These are phyloP conservation scores for Anticlea derivata DNA, from an alignment of 2,888 invertebrate genomes.

Conservation along the genomic window DNA sequence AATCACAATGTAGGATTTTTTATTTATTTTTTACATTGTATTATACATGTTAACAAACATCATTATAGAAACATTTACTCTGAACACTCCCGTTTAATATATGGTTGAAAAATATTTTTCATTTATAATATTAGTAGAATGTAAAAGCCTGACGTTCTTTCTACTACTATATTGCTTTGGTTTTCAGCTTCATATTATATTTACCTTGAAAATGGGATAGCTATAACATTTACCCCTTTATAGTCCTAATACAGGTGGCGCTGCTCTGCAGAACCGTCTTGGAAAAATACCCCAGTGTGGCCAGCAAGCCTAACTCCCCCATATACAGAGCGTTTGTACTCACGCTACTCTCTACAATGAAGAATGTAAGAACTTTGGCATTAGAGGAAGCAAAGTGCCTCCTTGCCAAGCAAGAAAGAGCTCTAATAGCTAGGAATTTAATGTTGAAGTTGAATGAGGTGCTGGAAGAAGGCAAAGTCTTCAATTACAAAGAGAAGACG, in stretches of 20 bases:
- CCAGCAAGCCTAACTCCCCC: constrained; percentile 86
- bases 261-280: constrained; percentile 89
- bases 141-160: too few relatives aligned
- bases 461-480: constrained; percentile 85
- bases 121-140: too few relatives aligned
- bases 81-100: too few relatives aligned
- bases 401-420: constrained; percentile 84
- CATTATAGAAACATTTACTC: too few relatives aligned
- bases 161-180: too few relatives aligned
- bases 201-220: constrained; percentile 43
- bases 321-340: constrained; percentile 89
- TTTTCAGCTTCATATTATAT: constrained; percentile 12
- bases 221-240: constrained; percentile 76
- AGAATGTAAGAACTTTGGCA: constrained; percentile 85
- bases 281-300: constrained; percentile 86
- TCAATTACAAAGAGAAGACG: constrained; percentile 61
- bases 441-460: constrained; percentile 87
- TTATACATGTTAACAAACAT: too few relatives aligned
- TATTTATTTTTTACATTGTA: too few relatives aligned
- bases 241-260: constrained; percentile 87
- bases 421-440: constrained; percentile 85
- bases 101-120: too few relatives aligned
- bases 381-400: constrained; percentile 85
- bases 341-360: constrained; percentile 86
- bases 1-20: too few relatives aligned